Base-by-base conservation (phyloP, 2,888 invertebrate genomes). In the Meteorus colon region DNA sequence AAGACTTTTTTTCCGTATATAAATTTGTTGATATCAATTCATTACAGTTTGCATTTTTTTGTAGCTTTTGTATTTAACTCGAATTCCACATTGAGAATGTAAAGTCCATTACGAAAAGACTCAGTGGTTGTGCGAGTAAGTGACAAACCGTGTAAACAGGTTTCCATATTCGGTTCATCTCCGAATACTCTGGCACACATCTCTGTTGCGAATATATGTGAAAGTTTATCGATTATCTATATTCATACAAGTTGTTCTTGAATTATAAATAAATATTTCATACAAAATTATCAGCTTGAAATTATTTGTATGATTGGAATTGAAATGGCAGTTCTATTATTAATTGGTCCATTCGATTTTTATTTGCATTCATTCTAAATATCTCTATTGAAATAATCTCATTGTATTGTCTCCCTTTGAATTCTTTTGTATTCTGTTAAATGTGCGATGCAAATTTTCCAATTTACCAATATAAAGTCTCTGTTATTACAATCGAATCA, bases 91-190 rank as follows among this genome's bases (percentile, higher is more conserved):
- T 55, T n/a, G 62, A 62, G 62, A 62, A 27, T 62, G 31, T 62
- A 27, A 62, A 62, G 62, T 62, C 55, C 55, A 55, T 55, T 55
- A 62, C 31, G 62, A 41, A 41, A 41, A 41, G 41, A 27, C 31
- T 29, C 27, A 24, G 48, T 60, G 62, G 27, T 29, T 51, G 37
- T 68, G 19, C 55, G 62, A 62, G 72, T 77, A 75, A 76, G 78
- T 74, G 74, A 69, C 27, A 62, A 76, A 74, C 31, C 73, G 48
- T 59, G 78, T 76, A 81, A 81, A 80, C 81, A 74, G 78, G 79
- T 81, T 81, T 80, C 63, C 76, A 60, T 77, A 73, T 77, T 66
- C 77, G 76, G 77, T 73, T 68, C 72, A 69, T 37, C 45, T 76
- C 45, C 69, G 60, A 19, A 6, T 19, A 51, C 14, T 27, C 19